Evolutionary conservation across 2,113 vertebrate species (phyloP).

Genomic region (Tamias sibiricus): DNA sequence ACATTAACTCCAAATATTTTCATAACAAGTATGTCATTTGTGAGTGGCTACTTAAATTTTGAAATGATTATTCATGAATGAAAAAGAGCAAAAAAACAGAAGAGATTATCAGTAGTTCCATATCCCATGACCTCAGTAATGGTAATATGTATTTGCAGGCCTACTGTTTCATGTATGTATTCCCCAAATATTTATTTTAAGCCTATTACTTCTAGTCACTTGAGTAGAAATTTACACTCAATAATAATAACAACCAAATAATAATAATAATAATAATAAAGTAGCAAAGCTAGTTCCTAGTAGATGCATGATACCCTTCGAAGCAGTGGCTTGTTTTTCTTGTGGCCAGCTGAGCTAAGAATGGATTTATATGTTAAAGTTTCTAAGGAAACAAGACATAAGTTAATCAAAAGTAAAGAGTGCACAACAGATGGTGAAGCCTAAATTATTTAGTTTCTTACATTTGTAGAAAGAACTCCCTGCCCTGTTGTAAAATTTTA

Average conservation of each 20-base stretch:
- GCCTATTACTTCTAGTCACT: not conserved
- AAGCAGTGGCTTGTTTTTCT: not conserved
- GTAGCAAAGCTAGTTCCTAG: not conserved
- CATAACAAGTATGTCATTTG: not conserved
- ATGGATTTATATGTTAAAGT: not conserved
- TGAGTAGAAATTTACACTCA: not conserved
- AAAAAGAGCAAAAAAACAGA: not conserved
- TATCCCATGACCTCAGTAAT: not conserved
- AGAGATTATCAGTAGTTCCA: not conserved
- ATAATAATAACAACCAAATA: not conserved
- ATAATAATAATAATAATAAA: not conserved
- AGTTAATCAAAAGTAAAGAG: not conserved
- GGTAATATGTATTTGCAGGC: not conserved
- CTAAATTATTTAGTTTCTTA: not conserved
- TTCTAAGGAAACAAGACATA: not conserved
- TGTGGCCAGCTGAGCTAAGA: not conserved
- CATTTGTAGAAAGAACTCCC: not conserved
- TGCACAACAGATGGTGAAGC: not conserved
- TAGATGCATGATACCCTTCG: not conserved
- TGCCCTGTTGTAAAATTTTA: not conserved
- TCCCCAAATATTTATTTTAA: not conserved
- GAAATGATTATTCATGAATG: not conserved
- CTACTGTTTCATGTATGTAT: not conserved
- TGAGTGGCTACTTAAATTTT: not conserved
- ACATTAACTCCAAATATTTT: slow-evolving; percentile 5